These are phyloP conservation scores for Motacilla tschutschensis DNA, from an alignment of 2,113 vertebrate species.

Conservation along the genomic window DNA sequence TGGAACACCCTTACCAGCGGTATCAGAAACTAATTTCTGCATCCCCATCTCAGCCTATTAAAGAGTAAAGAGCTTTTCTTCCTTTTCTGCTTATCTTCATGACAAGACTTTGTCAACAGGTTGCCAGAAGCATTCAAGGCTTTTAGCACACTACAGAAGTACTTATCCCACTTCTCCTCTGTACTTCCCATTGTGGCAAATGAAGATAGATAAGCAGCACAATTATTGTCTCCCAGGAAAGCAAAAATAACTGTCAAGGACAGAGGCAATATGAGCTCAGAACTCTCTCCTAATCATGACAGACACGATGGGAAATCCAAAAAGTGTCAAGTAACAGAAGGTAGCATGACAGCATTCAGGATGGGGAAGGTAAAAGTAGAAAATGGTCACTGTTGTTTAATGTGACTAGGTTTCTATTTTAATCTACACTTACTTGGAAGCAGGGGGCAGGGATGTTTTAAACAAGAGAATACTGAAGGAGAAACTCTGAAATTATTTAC, in stretches of 20 bases:
- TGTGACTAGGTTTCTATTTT: neutral
- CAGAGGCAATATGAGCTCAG: slow-evolving; percentile 18
- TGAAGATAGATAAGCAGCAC: neutral
- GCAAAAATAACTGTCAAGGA: slow-evolving; percentile 37
- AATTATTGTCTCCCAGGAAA: slow-evolving; percentile 27
- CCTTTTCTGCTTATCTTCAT: neutral
- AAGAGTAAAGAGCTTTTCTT: neutral
- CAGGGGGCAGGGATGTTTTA: neutral
- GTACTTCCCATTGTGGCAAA: neutral
- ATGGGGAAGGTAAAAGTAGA: neutral
- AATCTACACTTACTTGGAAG: neutral
- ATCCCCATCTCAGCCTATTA: neutral
- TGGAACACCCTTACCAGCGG: neutral
- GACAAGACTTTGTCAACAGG: slow-evolving; percentile 1
- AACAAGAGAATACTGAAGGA: neutral
- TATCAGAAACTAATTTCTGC: neutral
- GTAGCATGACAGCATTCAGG: neutral
- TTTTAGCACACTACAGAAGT: slow-evolving; percentile 9
- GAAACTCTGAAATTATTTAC: neutral
- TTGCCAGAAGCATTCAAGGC: slow-evolving; percentile 19
- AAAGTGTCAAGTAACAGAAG: slow-evolving; percentile 38
- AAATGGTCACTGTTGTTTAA: neutral
- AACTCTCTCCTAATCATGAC: slow-evolving; percentile 13
- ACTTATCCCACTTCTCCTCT: neutral
- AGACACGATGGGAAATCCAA: neutral